phyloP scores from a whole-genome alignment of 30 jellyfish, hydroid and myxozoan species.

The Hydractinia symbiolongicarpus region DNA sequence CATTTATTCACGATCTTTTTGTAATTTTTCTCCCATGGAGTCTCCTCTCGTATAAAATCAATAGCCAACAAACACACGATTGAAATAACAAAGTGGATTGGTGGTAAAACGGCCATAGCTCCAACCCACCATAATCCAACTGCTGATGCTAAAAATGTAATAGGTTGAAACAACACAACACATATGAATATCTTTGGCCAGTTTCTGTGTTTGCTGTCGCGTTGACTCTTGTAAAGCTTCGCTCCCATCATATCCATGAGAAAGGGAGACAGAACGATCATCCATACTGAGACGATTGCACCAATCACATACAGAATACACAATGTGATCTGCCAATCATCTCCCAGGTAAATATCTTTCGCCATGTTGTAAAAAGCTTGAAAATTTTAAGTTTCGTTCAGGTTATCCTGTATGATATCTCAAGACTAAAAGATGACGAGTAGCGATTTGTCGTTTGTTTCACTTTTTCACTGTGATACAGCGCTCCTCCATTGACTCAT shows the following conservation, averaged over 20 bases:
- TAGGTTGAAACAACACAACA: conserved; percentile 73
- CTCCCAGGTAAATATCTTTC: conserved; percentile 75
- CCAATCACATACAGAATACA: conserved; percentile 64
- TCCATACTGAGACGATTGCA: conserved; percentile 85
- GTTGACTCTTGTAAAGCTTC: conserved; percentile 62
- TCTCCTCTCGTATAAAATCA: conserved; percentile 83
- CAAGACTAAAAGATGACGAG: too few relatives aligned
- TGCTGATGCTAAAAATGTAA: conserved; percentile 77
- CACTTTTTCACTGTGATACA: too few relatives aligned
- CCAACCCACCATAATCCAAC: conserved; percentile 92
- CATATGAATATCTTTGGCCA: conserved; percentile 88
- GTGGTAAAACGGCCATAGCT: conserved; percentile 87
- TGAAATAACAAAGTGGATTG: conserved; percentile 74
- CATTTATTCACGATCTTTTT: conserved; percentile 23
- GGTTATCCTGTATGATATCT: too few relatives aligned
- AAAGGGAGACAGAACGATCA: conserved; percentile 74
- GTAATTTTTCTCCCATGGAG: conserved; percentile 87
- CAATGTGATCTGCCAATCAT: conserved; percentile 79
- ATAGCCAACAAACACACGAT: conserved; percentile 74
- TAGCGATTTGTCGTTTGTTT: too few relatives aligned
- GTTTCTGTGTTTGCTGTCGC: conserved; percentile 53
- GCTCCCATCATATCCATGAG: conserved; percentile 92
- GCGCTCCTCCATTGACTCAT: too few relatives aligned
- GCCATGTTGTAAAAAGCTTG: conserved; percentile 20
- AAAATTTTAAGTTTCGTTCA: neutral